These are phyloP conservation scores for Sterrhoptilus dennistouni DNA, from an alignment of 2,113 vertebrate genomes.

Conservation along the genomic window DNA sequence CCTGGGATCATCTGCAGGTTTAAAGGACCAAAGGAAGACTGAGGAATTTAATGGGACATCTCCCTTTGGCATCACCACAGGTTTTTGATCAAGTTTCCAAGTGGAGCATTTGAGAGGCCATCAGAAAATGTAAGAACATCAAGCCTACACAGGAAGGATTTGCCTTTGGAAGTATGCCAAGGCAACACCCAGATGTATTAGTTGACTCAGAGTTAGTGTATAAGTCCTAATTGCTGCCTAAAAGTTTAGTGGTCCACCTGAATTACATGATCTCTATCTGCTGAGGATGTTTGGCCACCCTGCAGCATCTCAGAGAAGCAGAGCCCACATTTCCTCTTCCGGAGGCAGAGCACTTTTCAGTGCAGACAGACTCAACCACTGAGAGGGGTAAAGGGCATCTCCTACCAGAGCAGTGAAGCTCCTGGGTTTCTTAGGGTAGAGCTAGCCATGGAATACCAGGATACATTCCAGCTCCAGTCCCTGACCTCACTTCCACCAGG, in stretches of 20 bases:
- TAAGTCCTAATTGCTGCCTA: constrained; percentile 42
- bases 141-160: constrained; percentile 40
- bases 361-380: background rate
- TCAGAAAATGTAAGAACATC: background rate
- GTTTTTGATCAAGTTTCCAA: constrained; percentile 36
- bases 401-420: background rate
- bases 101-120: background rate
- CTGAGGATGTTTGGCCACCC: constrained; percentile 38
- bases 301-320: constrained; percentile 2
- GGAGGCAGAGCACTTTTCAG: background rate
- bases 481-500: background rate
- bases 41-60: background rate
- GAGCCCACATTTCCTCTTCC: background rate
- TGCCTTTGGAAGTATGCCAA: constrained; percentile 37
- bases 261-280: constrained; percentile 37
- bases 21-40: constrained; percentile 9
- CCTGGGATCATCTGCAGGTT: background rate
- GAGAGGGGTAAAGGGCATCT: background rate
- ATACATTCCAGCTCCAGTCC: background rate
- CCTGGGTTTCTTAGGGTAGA: rapidly evolving
- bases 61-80: background rate
- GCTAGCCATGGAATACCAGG: background rate
- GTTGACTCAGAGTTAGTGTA: constrained; percentile 49
- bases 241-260: constrained; percentile 49
- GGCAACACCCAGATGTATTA: constrained; percentile 41